phyloP scores from a whole-genome alignment of 1,140 invertebrate genomes.

The Papilio helenus region DNA sequence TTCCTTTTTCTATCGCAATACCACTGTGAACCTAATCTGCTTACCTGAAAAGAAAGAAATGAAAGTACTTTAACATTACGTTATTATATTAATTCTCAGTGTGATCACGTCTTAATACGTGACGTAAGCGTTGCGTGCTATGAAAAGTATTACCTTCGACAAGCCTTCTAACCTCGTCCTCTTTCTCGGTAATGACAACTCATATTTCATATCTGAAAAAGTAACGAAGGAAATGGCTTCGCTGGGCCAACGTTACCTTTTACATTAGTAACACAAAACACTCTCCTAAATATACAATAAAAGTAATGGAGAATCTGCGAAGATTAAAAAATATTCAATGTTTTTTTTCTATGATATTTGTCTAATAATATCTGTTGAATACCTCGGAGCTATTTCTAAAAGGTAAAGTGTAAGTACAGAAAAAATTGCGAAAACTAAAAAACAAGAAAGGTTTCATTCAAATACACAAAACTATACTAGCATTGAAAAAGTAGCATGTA shows the following conservation, averaged over 20 bases:
- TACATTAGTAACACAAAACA: conserved; percentile 31
- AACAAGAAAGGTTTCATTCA: too few relatives aligned
- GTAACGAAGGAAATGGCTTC: conserved; percentile 43
- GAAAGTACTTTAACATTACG: background rate
- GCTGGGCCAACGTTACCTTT: conserved; percentile 16
- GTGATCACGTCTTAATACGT: conserved; percentile 9
- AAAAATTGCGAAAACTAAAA: too few relatives aligned
- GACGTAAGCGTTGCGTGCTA: conserved; percentile 42
- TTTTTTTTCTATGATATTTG: background rate
- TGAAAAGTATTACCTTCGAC: conserved; percentile 40
- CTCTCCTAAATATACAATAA: conserved; percentile 29
- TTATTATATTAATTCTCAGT: background rate
- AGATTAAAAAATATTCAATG: background rate
- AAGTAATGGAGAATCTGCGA: conserved; percentile 18
- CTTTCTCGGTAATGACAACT: conserved; percentile 48
- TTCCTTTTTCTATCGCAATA: background rate
- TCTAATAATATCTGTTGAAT: too few relatives aligned
- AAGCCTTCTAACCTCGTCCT: conserved; percentile 44
- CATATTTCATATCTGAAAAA: conserved; percentile 38
- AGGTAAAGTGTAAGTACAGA: too few relatives aligned
- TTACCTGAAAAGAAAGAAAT: conserved; percentile 6
- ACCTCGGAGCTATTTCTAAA: too few relatives aligned
- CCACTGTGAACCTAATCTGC: background rate
- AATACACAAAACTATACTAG: too few relatives aligned
- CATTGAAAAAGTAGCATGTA: too few relatives aligned